Base-by-base conservation (phyloP, 2,888 invertebrate genomes). In the Caenorhabditis sulstoni region DNA sequence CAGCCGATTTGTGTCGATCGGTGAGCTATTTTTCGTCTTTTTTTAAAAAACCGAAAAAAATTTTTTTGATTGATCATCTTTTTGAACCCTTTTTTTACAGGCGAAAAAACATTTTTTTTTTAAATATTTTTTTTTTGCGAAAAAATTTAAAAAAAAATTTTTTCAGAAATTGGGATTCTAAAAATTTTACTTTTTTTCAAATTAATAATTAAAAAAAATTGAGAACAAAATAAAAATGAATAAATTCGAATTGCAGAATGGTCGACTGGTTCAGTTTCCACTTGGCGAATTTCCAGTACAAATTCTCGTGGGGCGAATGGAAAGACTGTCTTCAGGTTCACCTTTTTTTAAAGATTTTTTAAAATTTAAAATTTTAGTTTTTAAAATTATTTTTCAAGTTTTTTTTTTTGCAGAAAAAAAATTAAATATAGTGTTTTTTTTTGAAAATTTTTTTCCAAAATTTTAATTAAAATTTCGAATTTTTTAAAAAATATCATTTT, bases 231-330 rank as follows among this genome's bases (percentile, higher is more conserved):
- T n/a, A n/a, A n/a, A n/a, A n/a, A n/a, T n/a, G n/a, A n/a, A n/a
- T n/a, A n/a, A n/a, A n/a, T n/a, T n/a, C n/a, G n/a, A 18, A 41
- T 92, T 92, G 14, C 91, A 94, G 97, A 87, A 96, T 99, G 91
- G 95, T 95, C 23, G 94, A 94, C 91, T 99, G 99, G 99, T 99
- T 99, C 91, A 94, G 95, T 0, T 98, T 98, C 91, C 98, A 99
- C 92, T 93, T 99, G 91, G 97, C 97, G 91, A 99, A 99, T 92
- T 99, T 99, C 91, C 97, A 99, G 91, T 99, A 96, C 91, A 94
- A 96, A 65, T 99, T 98, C 98, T 96, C 96, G 1, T 99, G 99
- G 99, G 90, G 91, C 20, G 92, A 92, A 77, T 92, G 92, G 92
- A 84, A 86, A 9, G 90, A 90, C 35, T 91, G 91, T 80, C 79